A percentile compares a stretch with the other conserved stretches of the same genome.
Evolutionary conservation across 2,888 invertebrate genomes (phyloP).

Genomic region (Globia sparganii): DNA sequence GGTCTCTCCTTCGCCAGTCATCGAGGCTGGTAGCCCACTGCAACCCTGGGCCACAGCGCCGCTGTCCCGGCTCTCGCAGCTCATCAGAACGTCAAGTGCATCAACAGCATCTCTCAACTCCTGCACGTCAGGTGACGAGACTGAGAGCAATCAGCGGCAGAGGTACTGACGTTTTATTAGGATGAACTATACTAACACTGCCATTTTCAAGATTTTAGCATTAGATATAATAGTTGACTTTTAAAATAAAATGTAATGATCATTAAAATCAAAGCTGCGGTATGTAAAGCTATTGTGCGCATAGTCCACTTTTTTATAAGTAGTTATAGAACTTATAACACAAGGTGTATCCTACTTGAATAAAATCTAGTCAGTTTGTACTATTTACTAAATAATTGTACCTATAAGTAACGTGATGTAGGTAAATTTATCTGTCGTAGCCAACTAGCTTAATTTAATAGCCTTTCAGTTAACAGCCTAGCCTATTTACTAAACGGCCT

Average conservation of each 20-base stretch:
- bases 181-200: constrained; percentile 42
- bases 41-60: constrained; percentile 88
- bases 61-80: constrained; percentile 81
- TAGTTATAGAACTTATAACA: not conserved
- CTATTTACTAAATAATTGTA: not conserved
- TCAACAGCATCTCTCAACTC: constrained; percentile 81
- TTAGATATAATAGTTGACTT: not conserved
- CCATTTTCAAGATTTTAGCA: constrained; percentile 41
- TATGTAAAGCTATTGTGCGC: constrained; percentile 1
- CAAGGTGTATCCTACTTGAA: constrained; percentile 24
- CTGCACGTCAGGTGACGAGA: constrained; percentile 74
- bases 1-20: constrained; percentile 79
- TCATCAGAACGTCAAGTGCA: constrained; percentile 81
- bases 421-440: not conserved
- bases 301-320: not conserved
- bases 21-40: constrained; percentile 80
- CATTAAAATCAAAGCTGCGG: not conserved
- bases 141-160: constrained; percentile 61
- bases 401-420: not conserved
- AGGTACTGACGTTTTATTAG: constrained; percentile 69
- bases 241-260: not conserved
- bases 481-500: not conserved
- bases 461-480: not conserved
- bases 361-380: constrained; percentile 21
- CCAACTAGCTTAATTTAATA: not conserved